A percentile compares a stretch with the other conserved stretches of the same genome.
phyloP scores from a whole-genome alignment of 2,797 vertebrate genomes.

The Leptodactylus fallax region DNA sequence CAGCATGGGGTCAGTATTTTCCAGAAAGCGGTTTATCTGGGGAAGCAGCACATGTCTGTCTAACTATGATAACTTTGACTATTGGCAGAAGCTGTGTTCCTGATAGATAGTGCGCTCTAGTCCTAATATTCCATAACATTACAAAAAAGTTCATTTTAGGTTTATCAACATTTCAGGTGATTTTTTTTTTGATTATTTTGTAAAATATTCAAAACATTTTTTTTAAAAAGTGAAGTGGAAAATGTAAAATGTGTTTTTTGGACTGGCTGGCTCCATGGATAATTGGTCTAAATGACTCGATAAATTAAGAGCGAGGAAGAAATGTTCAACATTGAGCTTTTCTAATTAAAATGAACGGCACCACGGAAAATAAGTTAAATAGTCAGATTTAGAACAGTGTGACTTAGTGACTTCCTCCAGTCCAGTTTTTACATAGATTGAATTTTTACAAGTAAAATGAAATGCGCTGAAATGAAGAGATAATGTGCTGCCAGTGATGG shows the following conservation, averaged over 20 bases:
- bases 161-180: slow-evolving; percentile 19
- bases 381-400: neutral
- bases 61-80: slow-evolving; percentile 37
- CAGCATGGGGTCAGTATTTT: slow-evolving; percentile 25
- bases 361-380: slow-evolving; percentile 3
- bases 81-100: neutral
- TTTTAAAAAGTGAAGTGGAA: slow-evolving; percentile 19
- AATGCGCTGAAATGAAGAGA: slow-evolving; percentile 27
- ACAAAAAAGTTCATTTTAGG: slow-evolving; percentile 20
- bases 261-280: neutral
- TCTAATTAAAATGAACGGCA: slow-evolving; percentile 31
- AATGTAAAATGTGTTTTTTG: slow-evolving; percentile 35
- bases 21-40: slow-evolving; percentile 47
- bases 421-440: neutral
- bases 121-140: slow-evolving; percentile 27
- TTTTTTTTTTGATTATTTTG: slow-evolving; percentile 27
- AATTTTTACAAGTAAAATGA: slow-evolving; percentile 13
- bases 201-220: slow-evolving; percentile 2
- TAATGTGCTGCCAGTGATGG: slow-evolving; percentile 10
- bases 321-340: slow-evolving; percentile 40
- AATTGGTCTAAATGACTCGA: slow-evolving; percentile 45
- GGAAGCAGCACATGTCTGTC: slow-evolving; percentile 47
- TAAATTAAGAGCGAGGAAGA: slow-evolving; percentile 32
- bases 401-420: neutral
- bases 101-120: slow-evolving; percentile 7